These are phyloP conservation scores for Drosophila nebulosa DNA, from an alignment of 1,140 invertebrate genomes.

Conservation along the genomic window DNA sequence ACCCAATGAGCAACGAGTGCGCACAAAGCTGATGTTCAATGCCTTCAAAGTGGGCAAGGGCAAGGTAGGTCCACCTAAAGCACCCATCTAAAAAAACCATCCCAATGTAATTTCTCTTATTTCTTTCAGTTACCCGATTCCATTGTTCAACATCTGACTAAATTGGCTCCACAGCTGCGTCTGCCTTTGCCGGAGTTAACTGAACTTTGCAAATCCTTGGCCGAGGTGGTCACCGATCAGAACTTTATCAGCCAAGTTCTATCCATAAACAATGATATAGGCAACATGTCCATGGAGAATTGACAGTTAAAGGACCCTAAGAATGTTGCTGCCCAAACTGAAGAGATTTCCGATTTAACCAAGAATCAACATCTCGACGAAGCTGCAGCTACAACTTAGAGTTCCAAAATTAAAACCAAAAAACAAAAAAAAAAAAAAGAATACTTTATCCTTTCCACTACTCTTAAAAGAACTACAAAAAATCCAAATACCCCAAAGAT, in stretches of 20 bases:
- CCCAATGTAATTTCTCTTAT: conserved; percentile 6
- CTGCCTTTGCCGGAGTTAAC: conserved; percentile 84
- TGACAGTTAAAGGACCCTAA: conserved; percentile 82
- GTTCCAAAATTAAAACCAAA: conserved; percentile 26
- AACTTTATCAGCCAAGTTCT: conserved; percentile 87
- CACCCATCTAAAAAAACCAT: neutral
- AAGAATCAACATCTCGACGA: conserved; percentile 21
- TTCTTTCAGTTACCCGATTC: conserved; percentile 83
- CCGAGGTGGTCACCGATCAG: conserved; percentile 87
- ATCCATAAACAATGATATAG: conserved; percentile 88
- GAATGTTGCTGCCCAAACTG: conserved; percentile 54
- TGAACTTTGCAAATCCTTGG: conserved; percentile 84
- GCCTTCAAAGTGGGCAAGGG: conserved; percentile 85
- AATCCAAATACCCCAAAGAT: neutral
- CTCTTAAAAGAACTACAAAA: conserved; percentile 25
- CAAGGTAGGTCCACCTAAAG: conserved; percentile 82
- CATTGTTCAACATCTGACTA: conserved; percentile 84
- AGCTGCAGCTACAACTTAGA: conserved; percentile 68
- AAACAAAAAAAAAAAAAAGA: neutral
- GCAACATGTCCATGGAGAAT: conserved; percentile 88
- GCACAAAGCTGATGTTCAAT: conserved; percentile 87
- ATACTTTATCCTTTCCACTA: conserved; percentile 48
- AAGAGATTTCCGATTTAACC: neutral
- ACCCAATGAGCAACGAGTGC: conserved; percentile 82
- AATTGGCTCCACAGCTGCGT: conserved; percentile 88